These are phyloP conservation scores for Hylaeus volcanicus DNA, from an alignment of 1,140 invertebrate species.

Conservation along the genomic window DNA sequence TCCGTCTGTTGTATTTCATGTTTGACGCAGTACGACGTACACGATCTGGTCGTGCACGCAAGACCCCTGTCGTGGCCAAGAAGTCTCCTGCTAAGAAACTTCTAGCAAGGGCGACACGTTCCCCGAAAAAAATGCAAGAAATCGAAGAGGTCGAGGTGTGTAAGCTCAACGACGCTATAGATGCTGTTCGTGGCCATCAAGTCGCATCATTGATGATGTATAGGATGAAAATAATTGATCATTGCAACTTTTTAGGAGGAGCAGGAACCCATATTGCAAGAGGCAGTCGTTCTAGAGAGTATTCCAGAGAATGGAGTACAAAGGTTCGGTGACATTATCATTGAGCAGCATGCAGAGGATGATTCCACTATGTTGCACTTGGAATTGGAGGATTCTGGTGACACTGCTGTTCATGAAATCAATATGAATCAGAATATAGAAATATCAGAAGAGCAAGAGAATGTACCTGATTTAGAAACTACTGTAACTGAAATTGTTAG, in stretches of 20 bases:
- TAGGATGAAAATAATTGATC: constrained; percentile 1
- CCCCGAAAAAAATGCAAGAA: constrained; percentile 60
- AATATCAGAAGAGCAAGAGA: constrained; percentile 54
- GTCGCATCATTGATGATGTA: background rate
- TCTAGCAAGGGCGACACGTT: constrained; percentile 62
- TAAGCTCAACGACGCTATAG: background rate
- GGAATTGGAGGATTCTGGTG: constrained; percentile 64
- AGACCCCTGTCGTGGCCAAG: constrained; percentile 64
- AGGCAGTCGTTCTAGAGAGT: constrained; percentile 52
- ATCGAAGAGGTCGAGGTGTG: constrained; percentile 66
- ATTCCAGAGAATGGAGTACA: constrained; percentile 69
- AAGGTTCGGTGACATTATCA: constrained; percentile 57
- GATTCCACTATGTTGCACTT: constrained; percentile 58
- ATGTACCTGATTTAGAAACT: constrained; percentile 72
- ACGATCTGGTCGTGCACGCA: constrained; percentile 69
- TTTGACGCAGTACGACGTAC: constrained; percentile 68
- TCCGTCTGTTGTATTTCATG: background rate
- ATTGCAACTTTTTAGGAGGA: constrained; percentile 36
- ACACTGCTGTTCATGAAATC: constrained; percentile 46
- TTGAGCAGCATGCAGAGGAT: constrained; percentile 62
- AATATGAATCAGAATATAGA: constrained; percentile 52
- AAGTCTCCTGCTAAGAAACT: constrained; percentile 71
- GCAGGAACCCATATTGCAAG: constrained; percentile 21
- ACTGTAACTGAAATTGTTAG: constrained; percentile 68
- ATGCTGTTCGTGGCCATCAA: background rate